phyloP scores from a whole-genome alignment of 1,140 invertebrate genomes.

The Ostrea edulis region DNA sequence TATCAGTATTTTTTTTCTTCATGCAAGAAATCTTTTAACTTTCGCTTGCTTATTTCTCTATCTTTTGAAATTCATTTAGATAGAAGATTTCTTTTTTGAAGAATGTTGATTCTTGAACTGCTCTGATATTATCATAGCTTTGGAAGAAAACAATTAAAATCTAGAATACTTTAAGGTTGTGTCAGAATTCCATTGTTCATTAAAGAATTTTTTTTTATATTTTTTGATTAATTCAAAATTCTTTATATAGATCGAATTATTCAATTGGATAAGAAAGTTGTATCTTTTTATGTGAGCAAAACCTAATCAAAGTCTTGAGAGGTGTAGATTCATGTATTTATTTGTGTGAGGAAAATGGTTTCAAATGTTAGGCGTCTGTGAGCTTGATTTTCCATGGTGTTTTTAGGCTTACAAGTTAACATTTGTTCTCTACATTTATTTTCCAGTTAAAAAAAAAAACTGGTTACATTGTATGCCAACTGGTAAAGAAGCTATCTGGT shows the following conservation, averaged over 20 bases:
- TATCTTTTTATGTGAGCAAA: slow-evolving; percentile 3
- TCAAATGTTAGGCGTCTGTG: not conserved
- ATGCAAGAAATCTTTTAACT: slow-evolving; percentile 35
- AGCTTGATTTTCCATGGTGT: not conserved
- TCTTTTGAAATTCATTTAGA: not conserved
- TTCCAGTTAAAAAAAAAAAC: not conserved
- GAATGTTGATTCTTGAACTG: not conserved
- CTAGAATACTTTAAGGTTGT: no score
- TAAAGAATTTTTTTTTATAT: no score
- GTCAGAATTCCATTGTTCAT: no score
- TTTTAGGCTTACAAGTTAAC: not conserved
- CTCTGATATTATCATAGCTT: not conserved
- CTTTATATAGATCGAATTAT: no score
- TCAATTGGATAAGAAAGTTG: not conserved
- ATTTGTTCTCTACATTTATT: not conserved
- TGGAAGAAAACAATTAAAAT: not conserved
- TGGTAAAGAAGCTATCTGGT: not conserved
- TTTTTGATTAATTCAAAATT: no score
- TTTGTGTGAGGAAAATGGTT: not conserved
- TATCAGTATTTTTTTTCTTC: slow-evolving; percentile 35
- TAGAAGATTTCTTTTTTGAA: slow-evolving; percentile 36
- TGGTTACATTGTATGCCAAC: not conserved
- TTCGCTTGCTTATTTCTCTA: slow-evolving; percentile 15
- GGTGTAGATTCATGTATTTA: not conserved
- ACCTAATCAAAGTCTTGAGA: not conserved